Evolutionary conservation across 92 coral and sea anemone genomes (phyloP).

Genomic region (Paragorgia papillata): DNA sequence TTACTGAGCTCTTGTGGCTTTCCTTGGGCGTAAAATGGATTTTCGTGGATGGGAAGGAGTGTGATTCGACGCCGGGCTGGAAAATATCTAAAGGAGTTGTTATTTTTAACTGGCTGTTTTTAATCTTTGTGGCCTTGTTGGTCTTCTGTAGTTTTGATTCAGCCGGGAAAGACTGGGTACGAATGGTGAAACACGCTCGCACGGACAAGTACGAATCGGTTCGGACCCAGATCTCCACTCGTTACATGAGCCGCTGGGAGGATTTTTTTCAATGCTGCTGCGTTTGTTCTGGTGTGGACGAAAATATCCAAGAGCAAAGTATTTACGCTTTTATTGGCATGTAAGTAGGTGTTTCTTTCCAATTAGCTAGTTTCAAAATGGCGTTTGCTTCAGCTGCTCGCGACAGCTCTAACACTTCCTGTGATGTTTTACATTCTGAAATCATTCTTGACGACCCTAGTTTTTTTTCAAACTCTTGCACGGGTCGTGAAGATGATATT

Average conservation of each 20-base stretch:
- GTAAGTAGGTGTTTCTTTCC: slow-evolving; percentile 61
- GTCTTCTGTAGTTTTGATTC: slow-evolving; percentile 85
- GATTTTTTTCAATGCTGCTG: slow-evolving; percentile 82
- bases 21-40: slow-evolving; percentile 93
- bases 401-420: too few species aligned
- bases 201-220: slow-evolving; percentile 52
- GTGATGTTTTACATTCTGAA: too few species aligned
- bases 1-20: slow-evolving; percentile 90
- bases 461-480: too few species aligned
- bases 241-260: slow-evolving; percentile 82
- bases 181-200: slow-evolving; percentile 67
- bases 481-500: neutral
- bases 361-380: too few species aligned
- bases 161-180: slow-evolving; percentile 91
- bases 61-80: slow-evolving; percentile 62
- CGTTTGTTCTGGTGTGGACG: slow-evolving; percentile 72
- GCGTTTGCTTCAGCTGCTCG: too few species aligned
- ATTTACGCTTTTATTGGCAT: slow-evolving; percentile 91
- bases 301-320: slow-evolving; percentile 73
- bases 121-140: slow-evolving; percentile 76
- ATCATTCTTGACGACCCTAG: too few species aligned
- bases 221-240: slow-evolving; percentile 62
- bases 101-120: slow-evolving; percentile 89
- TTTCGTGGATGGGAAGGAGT: slow-evolving; percentile 67
- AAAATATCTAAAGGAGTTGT: slow-evolving; percentile 83